Evolutionary conservation across 2,888 invertebrate genomes (phyloP), one percentile per base, ranked within the genome.

Genomic region (Acleris literana): DNA sequence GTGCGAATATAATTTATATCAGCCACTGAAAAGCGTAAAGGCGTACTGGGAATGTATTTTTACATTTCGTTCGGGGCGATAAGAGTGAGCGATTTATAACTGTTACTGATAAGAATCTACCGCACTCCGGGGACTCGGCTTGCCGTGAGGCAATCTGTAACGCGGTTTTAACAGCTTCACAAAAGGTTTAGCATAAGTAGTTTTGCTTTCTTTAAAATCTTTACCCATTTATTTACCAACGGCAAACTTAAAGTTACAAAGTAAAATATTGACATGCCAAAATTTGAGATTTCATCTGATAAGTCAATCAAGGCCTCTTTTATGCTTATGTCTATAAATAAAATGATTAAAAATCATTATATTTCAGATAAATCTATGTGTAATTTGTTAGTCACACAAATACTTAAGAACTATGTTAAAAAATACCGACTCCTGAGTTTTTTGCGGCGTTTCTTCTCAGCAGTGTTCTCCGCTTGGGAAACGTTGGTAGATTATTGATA

Each of bases 51-150:
- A 71, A 75, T 71, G 74, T 76, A 78, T 78, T 79, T 76, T 75
- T 74, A 73, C 77, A 72, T 77, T 78, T 73, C 72, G 72, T 69
- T 72, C 72, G 74, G 72, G 59, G 74, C 77, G 80, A 81, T 81
- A 81, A 78, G 75, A 67, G 73, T 77, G 78, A 79, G 75, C 80
- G 78, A 83, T 82, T 82, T 82, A 82, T 83, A 81, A 80, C 77
- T 70, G 64, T 68, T 64, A 17, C 48, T 74, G 82, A 83, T 83
- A 80, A 75, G 72, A 70, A 83, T 81, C 81, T 79, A 79, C 78
- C 75, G 76, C 76, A 69, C 76, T 73, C 72, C 55, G 60, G 74
- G 74, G 77, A 78, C 63, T 69, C 55, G 60, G 65, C 60, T 68
- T 59, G 52, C 53, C 57, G 55, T 44, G 46, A 68, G 72, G 76